Evolutionary conservation across 1,140 invertebrate species (phyloP), one percentile per base, ranked within the genome.

Genomic region (Pseudomyrmex sp.): DNA sequence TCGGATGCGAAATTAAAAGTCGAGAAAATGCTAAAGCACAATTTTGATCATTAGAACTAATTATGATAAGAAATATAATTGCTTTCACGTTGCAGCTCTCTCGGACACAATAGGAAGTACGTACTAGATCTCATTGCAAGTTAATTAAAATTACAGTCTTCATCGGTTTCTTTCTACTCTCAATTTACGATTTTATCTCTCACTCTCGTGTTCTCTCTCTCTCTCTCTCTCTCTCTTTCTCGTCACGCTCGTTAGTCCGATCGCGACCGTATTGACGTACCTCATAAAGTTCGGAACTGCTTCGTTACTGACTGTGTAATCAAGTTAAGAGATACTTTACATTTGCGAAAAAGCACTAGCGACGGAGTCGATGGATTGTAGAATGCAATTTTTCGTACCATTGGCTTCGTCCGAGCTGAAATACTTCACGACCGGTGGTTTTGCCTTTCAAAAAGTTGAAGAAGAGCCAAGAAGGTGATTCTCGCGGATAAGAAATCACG

Each of bases 341-440:
- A 12, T 20, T 46, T 15, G 15, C 20, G 20, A 26, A 26, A 26
- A 26, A 79, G 46, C 18, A 26, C n/a, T 26, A 7, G 48, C 18
- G n/a, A 50, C 23, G 35, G 65, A 20, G 13, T 18, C 35, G 26
- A 58, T 10, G 20, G 9, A 13, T 58, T 2, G 10, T 4, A 23
- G 52, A 76, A 48, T 15, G 48, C 35, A 75, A 63, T 65, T 75
- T 82, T 82, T 73, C 26, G 48, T 15, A 35, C 4, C 44, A 75
- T 48, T 50, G 44, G n/a, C 35, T 62, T 3, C 8, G n/a, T 35
- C 56, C 13, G n/a, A 66, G 18, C 44, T 50, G 44, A 59, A 15
- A 48, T 54, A 46, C 54, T 46, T 50, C 15, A 44, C 44, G 44
- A 35, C 5, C 46, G 52, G 13, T 18, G n/a, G 44, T 23, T 74